Evolutionary conservation across 2,113 vertebrate species (phyloP).

Genomic region (Neogale vison): DNA sequence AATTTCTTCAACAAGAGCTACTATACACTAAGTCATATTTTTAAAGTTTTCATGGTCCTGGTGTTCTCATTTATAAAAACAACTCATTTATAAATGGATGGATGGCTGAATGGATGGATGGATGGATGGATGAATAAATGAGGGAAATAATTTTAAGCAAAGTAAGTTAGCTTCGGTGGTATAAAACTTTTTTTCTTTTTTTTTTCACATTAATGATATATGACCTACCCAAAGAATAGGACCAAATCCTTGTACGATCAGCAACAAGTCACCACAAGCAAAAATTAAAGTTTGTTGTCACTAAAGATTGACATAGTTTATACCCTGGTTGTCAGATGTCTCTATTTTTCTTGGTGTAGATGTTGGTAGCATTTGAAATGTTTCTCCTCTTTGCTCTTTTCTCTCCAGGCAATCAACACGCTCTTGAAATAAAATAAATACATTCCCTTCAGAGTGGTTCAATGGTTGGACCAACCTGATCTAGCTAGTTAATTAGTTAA

Average conservation of each 20-base stretch:
- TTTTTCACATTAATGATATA: not conserved
- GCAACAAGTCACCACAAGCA: not conserved
- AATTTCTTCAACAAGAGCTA: not conserved
- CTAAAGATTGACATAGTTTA: not conserved
- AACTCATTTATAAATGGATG: not conserved
- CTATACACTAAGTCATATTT: not conserved
- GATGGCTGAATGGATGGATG: not conserved
- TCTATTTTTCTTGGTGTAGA: not conserved
- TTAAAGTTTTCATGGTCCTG: not conserved
- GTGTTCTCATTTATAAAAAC: not conserved
- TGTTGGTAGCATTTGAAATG: not conserved
- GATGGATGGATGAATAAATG: not conserved
- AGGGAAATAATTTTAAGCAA: not conserved
- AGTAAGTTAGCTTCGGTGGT: not conserved
- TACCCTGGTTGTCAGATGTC: accelerated
- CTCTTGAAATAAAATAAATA: not conserved
- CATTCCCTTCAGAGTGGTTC: not conserved
- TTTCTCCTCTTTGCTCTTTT: not conserved
- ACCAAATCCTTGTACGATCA: not conserved
- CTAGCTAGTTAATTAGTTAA: not conserved
- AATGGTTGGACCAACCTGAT: not conserved
- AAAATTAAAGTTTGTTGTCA: not conserved
- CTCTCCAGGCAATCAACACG: not conserved
- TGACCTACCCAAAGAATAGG: not conserved
- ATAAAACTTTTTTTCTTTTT: not conserved